phyloP scores from a whole-genome alignment of 2,113 vertebrate species.

The Perccottus glenii region DNA sequence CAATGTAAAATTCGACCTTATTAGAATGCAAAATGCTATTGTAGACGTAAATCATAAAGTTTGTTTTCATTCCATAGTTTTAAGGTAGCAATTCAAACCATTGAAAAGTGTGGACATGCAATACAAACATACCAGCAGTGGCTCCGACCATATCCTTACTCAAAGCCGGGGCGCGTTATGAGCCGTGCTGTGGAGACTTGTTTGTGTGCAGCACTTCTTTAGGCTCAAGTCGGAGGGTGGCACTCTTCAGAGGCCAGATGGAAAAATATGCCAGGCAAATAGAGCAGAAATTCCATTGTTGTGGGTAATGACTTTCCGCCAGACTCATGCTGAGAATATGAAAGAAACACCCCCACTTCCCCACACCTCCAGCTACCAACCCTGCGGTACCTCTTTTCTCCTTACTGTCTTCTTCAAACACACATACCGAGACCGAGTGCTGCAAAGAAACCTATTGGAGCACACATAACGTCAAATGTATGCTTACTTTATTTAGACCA shows the following conservation, averaged over 20 bases:
- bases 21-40: too few relatives aligned
- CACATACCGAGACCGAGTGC: slow-evolving; percentile 14
- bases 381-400: slow-evolving; percentile 12
- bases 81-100: too few relatives aligned
- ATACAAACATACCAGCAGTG: background rate
- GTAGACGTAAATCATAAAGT: too few relatives aligned
- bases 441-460: slow-evolving; percentile 9
- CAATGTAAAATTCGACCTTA: too few relatives aligned
- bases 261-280: slow-evolving; percentile 62
- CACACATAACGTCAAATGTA: slow-evolving; percentile 11
- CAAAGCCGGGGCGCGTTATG: slow-evolving; percentile 4
- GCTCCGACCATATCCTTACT: slow-evolving; percentile 23
- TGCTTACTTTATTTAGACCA: slow-evolving; percentile 1
- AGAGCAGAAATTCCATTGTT: slow-evolving; percentile 72
- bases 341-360: slow-evolving; percentile 32
- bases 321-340: slow-evolving; percentile 62
- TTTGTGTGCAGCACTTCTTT: slow-evolving; percentile 42
- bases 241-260: slow-evolving; percentile 60
- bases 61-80: too few relatives aligned
- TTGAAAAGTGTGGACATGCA: background rate
- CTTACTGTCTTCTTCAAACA: slow-evolving; percentile 4
- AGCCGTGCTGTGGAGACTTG: slow-evolving; percentile 13
- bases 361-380: background rate
- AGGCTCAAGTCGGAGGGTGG: slow-evolving; percentile 36
- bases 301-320: slow-evolving; percentile 67